Base-by-base conservation (phyloP, 2,797 vertebrate species). In the Lagocephalus sceleratus region DNA sequence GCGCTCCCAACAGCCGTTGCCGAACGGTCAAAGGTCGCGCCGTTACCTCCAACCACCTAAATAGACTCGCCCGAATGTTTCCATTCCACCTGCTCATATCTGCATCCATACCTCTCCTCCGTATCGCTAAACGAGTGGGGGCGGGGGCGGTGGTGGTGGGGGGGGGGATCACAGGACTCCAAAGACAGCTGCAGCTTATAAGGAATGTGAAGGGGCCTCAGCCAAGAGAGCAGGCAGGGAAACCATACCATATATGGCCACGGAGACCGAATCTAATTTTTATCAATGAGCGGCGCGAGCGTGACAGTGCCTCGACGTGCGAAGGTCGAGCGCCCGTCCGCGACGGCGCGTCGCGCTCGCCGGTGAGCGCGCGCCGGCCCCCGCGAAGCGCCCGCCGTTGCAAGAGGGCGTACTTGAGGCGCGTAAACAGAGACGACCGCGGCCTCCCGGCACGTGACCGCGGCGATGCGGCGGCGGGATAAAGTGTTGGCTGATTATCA, bases 191-290 rank as follows among this genome's bases (percentile, higher is more conserved):
- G 95, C 94, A 94, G 93, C 92, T 92, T 92, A 93, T 93, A 95
- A 95, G 95, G 96, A 98, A 98, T 98, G 95, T 80, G 80, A 94
- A 35, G 94, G 87, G 91, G 94, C 93, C 92, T 85, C 88, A 88
- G 93, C 93, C 94, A 95, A 92, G 81, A 81, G 73, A 78, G 66
- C 76, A 71, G 84, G 81, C 86, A 85, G 94, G 94, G 93, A 95
- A 94, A 96, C 91, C 90, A 89, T 88, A 92, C 96, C 95, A 95
- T 98, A 97, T 97, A 97, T 93, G 95, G 96, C 80, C 92, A 94
- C 86, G 90, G 92, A 95, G 94, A 92, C 93, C 75, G 82, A 91
- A 88, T 88, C 92, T 87, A 91, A 92, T 90, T 94, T 94, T 97
- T 96, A 97, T 98, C 95, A 96, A 94, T 94, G 93, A 95, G 92